Conservation (phyloP, 2,888 invertebrate species). For the Myopa testacea region DNA sequence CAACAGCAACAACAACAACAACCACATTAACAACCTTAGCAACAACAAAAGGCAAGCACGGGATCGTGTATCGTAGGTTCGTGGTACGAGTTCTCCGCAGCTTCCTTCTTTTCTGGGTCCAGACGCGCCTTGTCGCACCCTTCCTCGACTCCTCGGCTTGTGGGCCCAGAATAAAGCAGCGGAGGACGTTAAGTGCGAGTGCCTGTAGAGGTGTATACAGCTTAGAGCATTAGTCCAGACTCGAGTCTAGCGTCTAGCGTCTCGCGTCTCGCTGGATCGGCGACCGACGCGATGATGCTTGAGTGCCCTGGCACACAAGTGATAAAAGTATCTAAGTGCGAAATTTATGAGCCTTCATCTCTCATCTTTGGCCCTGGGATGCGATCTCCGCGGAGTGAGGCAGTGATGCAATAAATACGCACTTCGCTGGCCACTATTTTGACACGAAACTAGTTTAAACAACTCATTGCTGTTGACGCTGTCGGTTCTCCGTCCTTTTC, state of each 20-base stretch:
- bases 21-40: not conserved
- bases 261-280: not conserved
- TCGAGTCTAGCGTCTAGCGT: not conserved
- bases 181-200: not conserved
- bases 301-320: constrained; percentile 13
- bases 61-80: no score
- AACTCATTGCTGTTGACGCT: not conserved
- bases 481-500: not conserved
- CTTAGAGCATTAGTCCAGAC: no score
- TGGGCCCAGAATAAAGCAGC: not conserved
- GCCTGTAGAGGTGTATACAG: no score
- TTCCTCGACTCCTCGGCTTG: no score
- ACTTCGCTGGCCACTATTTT: constrained; percentile 30
- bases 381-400: not conserved
- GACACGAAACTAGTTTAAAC: constrained; percentile 31
- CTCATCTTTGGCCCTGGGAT: not conserved
- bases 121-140: no score
- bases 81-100: no score
- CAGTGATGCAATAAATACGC: constrained; percentile 25
- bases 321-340: constrained; percentile 28
- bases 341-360: constrained; percentile 38
- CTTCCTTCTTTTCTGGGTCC: no score
- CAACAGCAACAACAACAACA: not conserved
- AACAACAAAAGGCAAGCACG: no score
- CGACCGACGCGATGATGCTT: not conserved